Base-by-base conservation (phyloP, 1,140 invertebrate species). In the Polypedilum pembai region DNA sequence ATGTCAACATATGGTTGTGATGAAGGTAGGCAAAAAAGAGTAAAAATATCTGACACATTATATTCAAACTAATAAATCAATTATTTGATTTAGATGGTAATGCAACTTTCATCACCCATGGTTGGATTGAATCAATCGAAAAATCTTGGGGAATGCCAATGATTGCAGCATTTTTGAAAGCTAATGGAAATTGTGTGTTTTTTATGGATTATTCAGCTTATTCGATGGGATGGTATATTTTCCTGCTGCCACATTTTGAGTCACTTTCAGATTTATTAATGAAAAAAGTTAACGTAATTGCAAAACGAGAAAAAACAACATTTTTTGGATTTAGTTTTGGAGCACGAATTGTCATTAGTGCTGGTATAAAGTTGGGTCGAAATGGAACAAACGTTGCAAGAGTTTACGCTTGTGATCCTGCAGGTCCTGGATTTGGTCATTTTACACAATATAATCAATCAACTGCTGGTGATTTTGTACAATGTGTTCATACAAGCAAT, bases 401-500 rank as follows among this genome's bases (percentile, higher is more conserved):
- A 69, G 20, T 69, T 20, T 69, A 69, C 20, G 65, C 65, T 2
- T 69, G 65, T 21, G 65, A 69, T 8, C 65, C 65, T 2, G 65
- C 65, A 20, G 65, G 65, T 20, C 65, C 65, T 8, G 65, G 65
- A 69, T 69, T 69, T 69, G 65, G 18, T 0, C 20, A n/a, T 69
- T 15, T n/a, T 69, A 20, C 18, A 66, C 5, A 21, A 7, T 20
- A n/a, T 18, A 18, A 69, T 69, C 65, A n/a, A 12, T 18, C n/a
- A 10, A 20, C 65, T 18, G 17, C 65, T 0, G 65, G 17, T 18
- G 8, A 18, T 8, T 69, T 69, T 21, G 17, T 69, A 1, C 65
- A 69, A 69, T 69, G 65, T 69, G 18, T 69, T 69, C 65, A 69
- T 21, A 69, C 65, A 69, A 20, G 17, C 65, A 69, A 69, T 69